phyloP scores from a whole-genome alignment of 2,888 invertebrate genomes.

The Cephus runcator region DNA sequence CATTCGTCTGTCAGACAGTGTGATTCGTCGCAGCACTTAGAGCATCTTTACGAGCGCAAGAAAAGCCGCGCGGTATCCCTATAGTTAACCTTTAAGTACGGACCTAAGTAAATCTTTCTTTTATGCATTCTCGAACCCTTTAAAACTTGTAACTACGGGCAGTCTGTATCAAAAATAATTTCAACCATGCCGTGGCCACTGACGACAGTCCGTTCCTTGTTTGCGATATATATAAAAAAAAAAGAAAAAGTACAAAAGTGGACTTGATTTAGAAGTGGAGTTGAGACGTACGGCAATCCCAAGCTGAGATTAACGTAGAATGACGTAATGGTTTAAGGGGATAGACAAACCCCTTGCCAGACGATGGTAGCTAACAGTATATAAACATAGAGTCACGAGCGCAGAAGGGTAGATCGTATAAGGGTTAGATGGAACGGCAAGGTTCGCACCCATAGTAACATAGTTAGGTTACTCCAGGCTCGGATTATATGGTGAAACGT shows the following conservation, averaged over 20 bases:
- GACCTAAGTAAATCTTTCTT: neutral
- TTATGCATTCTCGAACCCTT: neutral
- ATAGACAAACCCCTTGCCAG: neutral
- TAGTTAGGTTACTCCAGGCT: conserved; percentile 17
- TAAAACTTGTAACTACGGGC: neutral
- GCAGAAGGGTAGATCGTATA: neutral
- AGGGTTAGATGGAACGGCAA: neutral
- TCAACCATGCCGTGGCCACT: neutral
- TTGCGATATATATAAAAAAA: neutral
- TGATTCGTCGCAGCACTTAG: conserved; percentile 48
- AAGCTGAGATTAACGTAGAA: neutral
- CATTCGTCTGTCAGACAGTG: conserved; percentile 42
- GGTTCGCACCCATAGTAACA: neutral
- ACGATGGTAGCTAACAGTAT: neutral
- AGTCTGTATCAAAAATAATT: neutral
- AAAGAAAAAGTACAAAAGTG: neutral
- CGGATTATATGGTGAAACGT: conserved; percentile 41
- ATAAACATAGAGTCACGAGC: neutral
- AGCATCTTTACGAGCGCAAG: conserved; percentile 18
- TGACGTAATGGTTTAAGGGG: neutral
- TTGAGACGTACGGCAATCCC: neutral
- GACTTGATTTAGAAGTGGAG: neutral
- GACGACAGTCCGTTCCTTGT: neutral
- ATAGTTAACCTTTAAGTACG: neutral
- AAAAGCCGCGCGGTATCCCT: conserved; percentile 7